phyloP scores from a whole-genome alignment of 2,797 vertebrate genomes.

The Tauraco hartlaubi region DNA sequence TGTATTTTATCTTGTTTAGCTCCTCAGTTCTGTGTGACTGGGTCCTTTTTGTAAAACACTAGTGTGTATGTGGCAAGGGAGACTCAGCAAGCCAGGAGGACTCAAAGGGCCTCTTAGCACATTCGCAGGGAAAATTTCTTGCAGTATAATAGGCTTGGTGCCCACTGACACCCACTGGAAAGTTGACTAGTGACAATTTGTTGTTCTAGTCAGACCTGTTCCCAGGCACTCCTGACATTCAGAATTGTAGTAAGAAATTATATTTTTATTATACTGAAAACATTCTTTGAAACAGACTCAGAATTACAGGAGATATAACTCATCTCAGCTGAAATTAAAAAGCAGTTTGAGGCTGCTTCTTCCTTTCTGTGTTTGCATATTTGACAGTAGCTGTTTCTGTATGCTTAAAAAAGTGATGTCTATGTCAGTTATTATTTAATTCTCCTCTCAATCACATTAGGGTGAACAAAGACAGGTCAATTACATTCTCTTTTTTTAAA shows the following conservation, averaged over 20 bases:
- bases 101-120: slow-evolving; percentile 34
- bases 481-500: slow-evolving; percentile 2
- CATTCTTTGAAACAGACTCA: background rate
- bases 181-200: slow-evolving; percentile 50
- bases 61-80: background rate
- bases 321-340: background rate
- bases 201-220: slow-evolving; percentile 54
- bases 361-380: slow-evolving; percentile 30
- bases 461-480: slow-evolving; percentile 57
- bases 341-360: background rate
- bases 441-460: slow-evolving; percentile 47
- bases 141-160: slow-evolving; percentile 50
- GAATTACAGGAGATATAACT: slow-evolving; percentile 15
- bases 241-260: slow-evolving; percentile 16
- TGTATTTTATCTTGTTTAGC: background rate
- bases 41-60: background rate
- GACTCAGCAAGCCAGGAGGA: slow-evolving; percentile 14
- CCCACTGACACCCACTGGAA: slow-evolving; percentile 46
- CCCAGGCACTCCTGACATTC: slow-evolving; percentile 18
- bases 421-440: slow-evolving; percentile 51
- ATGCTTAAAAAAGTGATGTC: slow-evolving; percentile 12
- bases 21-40: background rate
- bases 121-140: slow-evolving; percentile 43
- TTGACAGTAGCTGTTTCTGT: slow-evolving; percentile 39
- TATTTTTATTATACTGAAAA: slow-evolving; percentile 50